Evolutionary conservation across 2,113 vertebrate genomes (phyloP), one percentile per base, ranked within the genome.

Genomic region (Neomonachus schauinslandi): DNA sequence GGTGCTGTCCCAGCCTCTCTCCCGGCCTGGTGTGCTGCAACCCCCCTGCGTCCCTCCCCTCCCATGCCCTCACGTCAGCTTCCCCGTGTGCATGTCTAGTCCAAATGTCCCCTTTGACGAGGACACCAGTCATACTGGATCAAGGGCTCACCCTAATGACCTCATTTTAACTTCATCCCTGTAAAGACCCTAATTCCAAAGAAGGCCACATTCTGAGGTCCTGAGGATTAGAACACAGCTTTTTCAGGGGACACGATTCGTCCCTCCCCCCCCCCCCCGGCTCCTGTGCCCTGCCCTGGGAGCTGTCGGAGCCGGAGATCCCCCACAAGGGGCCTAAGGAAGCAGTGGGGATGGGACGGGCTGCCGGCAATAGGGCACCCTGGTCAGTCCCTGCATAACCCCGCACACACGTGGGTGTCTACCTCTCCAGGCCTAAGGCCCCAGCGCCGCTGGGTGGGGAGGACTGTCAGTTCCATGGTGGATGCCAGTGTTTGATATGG

Each of bases 401-500:
- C 5, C 92, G 4, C n/a, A 4, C 0, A 8, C 0, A 61, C 12
- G 5, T 24, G 4, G 85, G 1, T 83, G 95, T 97, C 98, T 97
- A 98, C 97, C 95, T 96, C 26, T 91, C 93, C 61, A 89, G 94
- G 80, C 97, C 96, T 98, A 82, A 89, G 90, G 94, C 91, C 97
- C 77, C 46, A 3, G 97, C 88, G 93, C 8, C 53, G 55, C 2
- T 24, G 36, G 57, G 98, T 16, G 8, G 98, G 89, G 97, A 74
- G 97, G 96, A 98, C 98, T 98, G 98, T 98, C 98, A 98, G 98
- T 80, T 98, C 97, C 79, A 96, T 61, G 8, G 83, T 0, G 19
- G 93, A 88, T 51, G 63, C 98, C 98, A 98, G 98, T 91, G 98
- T 98, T 98, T 98, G 99, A 98, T 97, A 97, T 96, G 98, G 98